Evolutionary conservation across 53 echinoderm and acorn worm species (phyloP).

Genomic region (Antedon mediterranea): DNA sequence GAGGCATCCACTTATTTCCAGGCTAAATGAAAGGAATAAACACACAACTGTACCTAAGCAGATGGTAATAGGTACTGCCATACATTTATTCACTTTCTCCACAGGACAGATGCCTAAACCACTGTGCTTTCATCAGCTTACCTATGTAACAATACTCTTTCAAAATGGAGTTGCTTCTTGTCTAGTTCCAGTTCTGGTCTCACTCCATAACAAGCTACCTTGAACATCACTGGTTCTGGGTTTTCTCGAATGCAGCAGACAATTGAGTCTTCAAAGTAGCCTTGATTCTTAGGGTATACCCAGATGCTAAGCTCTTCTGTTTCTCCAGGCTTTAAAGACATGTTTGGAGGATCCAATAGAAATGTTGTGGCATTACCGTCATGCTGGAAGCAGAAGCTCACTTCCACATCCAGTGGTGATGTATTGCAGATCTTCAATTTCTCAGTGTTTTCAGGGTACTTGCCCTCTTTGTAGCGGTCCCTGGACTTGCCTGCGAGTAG

Average conservation of each 20-base stretch:
- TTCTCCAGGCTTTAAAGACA: constrained; percentile 80
- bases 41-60: no score
- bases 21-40: no score
- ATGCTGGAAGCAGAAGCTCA: constrained; percentile 91
- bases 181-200: constrained; percentile 94
- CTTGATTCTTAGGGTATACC: constrained; percentile 98
- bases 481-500: constrained; percentile 88
- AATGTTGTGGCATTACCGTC: constrained; percentile 82
- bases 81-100: no score
- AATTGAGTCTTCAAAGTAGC: constrained; percentile 92
- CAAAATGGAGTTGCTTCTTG: constrained; percentile 97
- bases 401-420: constrained; percentile 83
- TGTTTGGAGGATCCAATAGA: constrained; percentile 67
- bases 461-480: constrained; percentile 95
- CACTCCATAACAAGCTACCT: constrained; percentile 86
- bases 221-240: constrained; percentile 89
- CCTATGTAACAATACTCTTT: constrained; percentile 91
- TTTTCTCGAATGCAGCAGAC: constrained; percentile 96
- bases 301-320: constrained; percentile 84
- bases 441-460: constrained; percentile 96
- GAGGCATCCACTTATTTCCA: no score
- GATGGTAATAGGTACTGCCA: no score
- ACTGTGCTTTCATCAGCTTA: no score
- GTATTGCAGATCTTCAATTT: constrained; percentile 86
- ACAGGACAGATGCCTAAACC: no score